A percentile compares a stretch with the other conserved stretches of the same genome.
Evolutionary conservation across 2,888 invertebrate genomes (phyloP).

Genomic region (Eustalomyia histrio): DNA sequence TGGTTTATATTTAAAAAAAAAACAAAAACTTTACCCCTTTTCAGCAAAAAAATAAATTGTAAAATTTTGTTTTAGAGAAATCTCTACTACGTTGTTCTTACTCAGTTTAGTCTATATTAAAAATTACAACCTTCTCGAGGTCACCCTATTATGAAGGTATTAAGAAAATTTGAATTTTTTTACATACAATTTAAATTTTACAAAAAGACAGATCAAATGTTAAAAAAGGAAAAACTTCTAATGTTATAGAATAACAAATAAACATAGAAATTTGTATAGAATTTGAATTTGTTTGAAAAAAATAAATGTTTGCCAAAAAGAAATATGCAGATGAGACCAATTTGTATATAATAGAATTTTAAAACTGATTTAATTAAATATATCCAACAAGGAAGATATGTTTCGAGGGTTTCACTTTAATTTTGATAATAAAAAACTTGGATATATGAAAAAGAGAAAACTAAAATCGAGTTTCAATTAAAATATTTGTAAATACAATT

Average conservation of each 20-base stretch:
- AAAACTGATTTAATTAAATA: conserved; percentile 15
- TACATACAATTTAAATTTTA: conserved; percentile 51
- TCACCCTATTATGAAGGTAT: not conserved
- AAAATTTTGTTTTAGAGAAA: too few relatives aligned
- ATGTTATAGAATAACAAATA: conserved; percentile 21
- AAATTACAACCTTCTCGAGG: too few relatives aligned
- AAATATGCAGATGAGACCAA: conserved; percentile 32
- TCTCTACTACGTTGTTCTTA: too few relatives aligned
- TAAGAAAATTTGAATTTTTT: conserved; percentile 25
- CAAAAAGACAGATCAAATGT: conserved; percentile 4
- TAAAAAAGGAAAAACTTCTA: not conserved
- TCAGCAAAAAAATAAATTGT: too few relatives aligned
- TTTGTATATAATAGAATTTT: conserved; percentile 22
- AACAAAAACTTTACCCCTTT: too few relatives aligned
- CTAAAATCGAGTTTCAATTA: too few relatives aligned
- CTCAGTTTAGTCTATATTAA: too few relatives aligned
- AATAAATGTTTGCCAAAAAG: not conserved
- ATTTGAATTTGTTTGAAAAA: not conserved
- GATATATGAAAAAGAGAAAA: too few relatives aligned
- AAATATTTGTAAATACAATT: too few relatives aligned
- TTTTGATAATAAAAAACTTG: too few relatives aligned
- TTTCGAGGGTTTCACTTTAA: too few relatives aligned
- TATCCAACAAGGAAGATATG: not conserved
- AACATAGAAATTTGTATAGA: conserved; percentile 1
- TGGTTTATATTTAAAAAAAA: too few relatives aligned